Evolutionary conservation across 2,888 invertebrate genomes (phyloP).

Genomic region (Orchestes rusci): DNA sequence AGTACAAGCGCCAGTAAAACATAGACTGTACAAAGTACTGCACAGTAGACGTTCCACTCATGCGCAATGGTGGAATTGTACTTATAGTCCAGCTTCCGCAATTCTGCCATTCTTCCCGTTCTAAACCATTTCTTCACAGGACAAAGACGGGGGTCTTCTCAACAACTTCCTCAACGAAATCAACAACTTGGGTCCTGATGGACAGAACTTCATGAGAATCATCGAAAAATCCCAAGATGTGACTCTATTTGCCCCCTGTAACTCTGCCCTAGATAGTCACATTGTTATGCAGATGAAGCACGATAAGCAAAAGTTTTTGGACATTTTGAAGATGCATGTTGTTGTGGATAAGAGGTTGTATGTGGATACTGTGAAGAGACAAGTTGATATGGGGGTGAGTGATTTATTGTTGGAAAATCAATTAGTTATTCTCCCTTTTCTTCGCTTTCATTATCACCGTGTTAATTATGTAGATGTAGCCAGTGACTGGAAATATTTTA

Average conservation of each 20-base stretch:
- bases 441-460: too few relatives aligned
- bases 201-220: constrained; percentile 65
- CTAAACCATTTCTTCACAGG: constrained; percentile 48
- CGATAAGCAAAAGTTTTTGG: constrained; percentile 63
- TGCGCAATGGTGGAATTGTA: too few relatives aligned
- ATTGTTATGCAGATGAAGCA: constrained; percentile 60
- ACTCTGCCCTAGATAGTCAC: constrained; percentile 74
- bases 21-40: too few relatives aligned
- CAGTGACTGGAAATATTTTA: too few relatives aligned
- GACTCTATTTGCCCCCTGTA: constrained; percentile 85
- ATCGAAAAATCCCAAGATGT: constrained; percentile 64
- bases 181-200: constrained; percentile 59
- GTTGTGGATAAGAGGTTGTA: constrained; percentile 65
- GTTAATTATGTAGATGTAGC: too few relatives aligned
- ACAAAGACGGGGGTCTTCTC: constrained; percentile 67
- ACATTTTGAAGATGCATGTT: constrained; percentile 76
- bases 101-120: too few relatives aligned
- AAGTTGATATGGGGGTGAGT: constrained; percentile 42
- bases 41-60: too few relatives aligned
- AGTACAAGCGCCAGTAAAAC: too few relatives aligned
- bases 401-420: too few relatives aligned
- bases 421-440: too few relatives aligned
- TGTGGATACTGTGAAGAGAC: constrained; percentile 65
- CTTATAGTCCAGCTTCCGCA: too few relatives aligned
- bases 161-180: constrained; percentile 79